Base-by-base conservation (phyloP, 2,888 invertebrate genomes). In the Xestoiulus laeticollis region DNA sequence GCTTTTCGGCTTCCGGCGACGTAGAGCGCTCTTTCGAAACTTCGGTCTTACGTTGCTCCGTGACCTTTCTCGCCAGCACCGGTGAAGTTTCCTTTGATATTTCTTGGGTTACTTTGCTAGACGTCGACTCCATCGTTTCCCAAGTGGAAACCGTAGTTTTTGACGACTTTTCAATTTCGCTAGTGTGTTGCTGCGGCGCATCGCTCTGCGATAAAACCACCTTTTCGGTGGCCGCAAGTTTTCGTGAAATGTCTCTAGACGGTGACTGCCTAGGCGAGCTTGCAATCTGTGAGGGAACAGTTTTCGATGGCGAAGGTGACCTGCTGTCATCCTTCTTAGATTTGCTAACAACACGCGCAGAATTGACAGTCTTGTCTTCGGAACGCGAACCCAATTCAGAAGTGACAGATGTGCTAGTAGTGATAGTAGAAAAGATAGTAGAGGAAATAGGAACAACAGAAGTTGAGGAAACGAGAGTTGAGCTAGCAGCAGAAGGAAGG, bases 391-490 rank as follows among this genome's bases (percentile, higher is more conserved):
- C 8, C 32, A 19, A 85, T 44, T 87, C 90, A 32, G 91, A 90
- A 44, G 90, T 90, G 12, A 91, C 90, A 86, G 90, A 90, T 33
- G 91, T 91, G 32, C 91, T 90, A 78, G 87, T 87, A 87, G 89
- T 85, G 44, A 85, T 86, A 68, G 85, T 89, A 44, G 88, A 53
- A 84, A 87, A 38, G 44, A 30, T 87, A 43, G 87, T 26, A 48
- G 59, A 68, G 48, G 84, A 85, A 85, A 44, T 87, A 68, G 87
- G 48, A 86, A 86, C 38, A 44, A 82, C 22, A 85, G 83, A n/a
- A 84, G 87, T 32, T 43, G 87, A 87, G 86, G 85, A 85, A 85
- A 48, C 26, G 44, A 30, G 22, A 88, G 59, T 87, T 59, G 86
- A 16, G 43, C 19, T n/a, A 82, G 26, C 82, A 12, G 68, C 30